These are phyloP conservation scores for Calonectris borealis DNA, from an alignment of 2,113 vertebrate species.

Conservation along the genomic window DNA sequence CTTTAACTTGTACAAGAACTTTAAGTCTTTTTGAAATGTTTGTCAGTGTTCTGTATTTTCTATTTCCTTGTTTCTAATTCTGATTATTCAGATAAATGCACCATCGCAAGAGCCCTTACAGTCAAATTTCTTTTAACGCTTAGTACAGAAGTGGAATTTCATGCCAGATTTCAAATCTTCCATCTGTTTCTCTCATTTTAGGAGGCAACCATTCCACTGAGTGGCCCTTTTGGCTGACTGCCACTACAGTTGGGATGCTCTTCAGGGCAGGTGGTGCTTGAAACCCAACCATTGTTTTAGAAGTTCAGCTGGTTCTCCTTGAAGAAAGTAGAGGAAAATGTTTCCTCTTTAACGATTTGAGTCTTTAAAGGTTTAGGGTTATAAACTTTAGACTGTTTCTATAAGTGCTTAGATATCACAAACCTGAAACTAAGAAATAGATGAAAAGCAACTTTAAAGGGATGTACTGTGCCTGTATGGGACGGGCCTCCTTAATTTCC, in stretches of 20 bases:
- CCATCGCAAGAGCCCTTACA: constrained; percentile 20
- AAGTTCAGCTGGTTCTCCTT: constrained; percentile 44
- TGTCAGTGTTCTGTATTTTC: constrained; percentile 33
- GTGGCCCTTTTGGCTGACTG: constrained; percentile 41
- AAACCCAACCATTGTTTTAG: constrained; percentile 26
- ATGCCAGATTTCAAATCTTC: constrained; percentile 57
- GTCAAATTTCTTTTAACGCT: constrained; percentile 26
- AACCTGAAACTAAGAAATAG: background rate
- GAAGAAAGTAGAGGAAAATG: background rate
- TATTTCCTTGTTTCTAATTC: constrained; percentile 60
- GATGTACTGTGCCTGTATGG: background rate
- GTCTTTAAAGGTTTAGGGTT: background rate
- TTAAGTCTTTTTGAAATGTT: constrained; percentile 46
- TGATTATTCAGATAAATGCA: constrained; percentile 50
- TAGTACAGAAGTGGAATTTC: constrained; percentile 47
- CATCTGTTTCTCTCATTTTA: constrained; percentile 48
- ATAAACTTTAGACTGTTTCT: background rate
- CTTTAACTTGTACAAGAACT: constrained; percentile 44
- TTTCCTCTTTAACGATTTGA: background rate
- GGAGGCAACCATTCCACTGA: constrained; percentile 50
- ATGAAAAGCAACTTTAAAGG: background rate
- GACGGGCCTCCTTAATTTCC: background rate
- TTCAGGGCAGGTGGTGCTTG: constrained; percentile 47
- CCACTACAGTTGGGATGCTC: constrained; percentile 50
- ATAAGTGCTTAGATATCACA: background rate